Base-by-base conservation (phyloP, 2,888 invertebrate genomes). In the Eupithecia insigniata region DNA sequence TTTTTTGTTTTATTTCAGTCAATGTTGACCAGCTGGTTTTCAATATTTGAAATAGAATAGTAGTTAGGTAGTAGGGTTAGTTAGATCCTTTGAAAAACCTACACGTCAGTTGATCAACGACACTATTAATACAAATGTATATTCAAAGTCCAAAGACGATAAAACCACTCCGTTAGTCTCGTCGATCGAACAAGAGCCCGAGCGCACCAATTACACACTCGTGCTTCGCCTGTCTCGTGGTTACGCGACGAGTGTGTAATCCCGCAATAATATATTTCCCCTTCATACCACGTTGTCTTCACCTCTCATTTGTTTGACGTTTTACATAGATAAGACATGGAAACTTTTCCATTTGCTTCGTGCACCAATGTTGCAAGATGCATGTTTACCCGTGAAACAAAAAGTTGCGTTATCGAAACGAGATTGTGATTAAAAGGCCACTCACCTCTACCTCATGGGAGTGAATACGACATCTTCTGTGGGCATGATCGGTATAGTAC, bases 341-440 rank as follows among this genome's bases (percentile, higher is more conserved):
- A 66, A 73, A 65, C 60, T 51, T 67, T 73, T 66, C 22, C 58
- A 69, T 73, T 73, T 70, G 61, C 70, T 61, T 55, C 34, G 58
- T 67, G 65, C 67, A 65, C 36, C 64, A 43, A 67, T 71, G 67
- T 73, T 73, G 74, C 60, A 71, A 71, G 67, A 67, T 74, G 58
- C 69, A 67, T 60, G 71, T 71, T 66, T 69, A 71, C 70, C 32
- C 46, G 66, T 64, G 46, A 74, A 69, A 71, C 71, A 71, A 74
- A 74, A 74, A 71, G 60, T 64, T 65, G 58, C 65, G 69, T 72
- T 74, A 74, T 74, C 74, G 66, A 43, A 67, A 36, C 65, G 60
- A 64, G 67, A 69, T 65, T 43, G 67, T 67, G 60, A 74, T 71
- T 70, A 69, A 30, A 67, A 71, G 74, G 71, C 32, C 69, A 74